phyloP scores from a whole-genome alignment of 92 coral and sea anemone genomes.

The Umimayanthus chanpuru region DNA sequence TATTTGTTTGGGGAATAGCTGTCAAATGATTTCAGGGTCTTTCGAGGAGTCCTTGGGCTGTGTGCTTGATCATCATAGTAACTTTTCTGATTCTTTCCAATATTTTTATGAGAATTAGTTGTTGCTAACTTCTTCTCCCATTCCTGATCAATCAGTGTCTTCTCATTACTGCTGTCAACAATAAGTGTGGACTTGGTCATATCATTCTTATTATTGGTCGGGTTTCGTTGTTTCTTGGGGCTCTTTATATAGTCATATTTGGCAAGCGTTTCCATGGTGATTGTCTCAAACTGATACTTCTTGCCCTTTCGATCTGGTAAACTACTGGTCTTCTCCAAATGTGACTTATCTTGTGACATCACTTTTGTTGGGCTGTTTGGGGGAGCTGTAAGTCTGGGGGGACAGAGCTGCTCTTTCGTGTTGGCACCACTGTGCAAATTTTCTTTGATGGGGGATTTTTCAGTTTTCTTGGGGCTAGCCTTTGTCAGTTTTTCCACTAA shows the following conservation, averaged over 20 bases:
- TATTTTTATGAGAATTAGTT: not conserved
- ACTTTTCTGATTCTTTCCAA: not conserved
- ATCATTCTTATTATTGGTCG: not conserved
- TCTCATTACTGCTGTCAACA: slow-evolving; percentile 3
- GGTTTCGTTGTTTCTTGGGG: slow-evolving; percentile 63
- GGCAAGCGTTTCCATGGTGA: slow-evolving; percentile 86
- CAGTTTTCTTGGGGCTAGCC: slow-evolving; percentile 64
- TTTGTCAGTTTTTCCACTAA: slow-evolving; percentile 77
- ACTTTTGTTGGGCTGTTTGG: slow-evolving; percentile 30
- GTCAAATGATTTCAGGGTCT: not conserved
- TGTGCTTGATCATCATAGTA: not conserved
- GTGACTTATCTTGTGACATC: not conserved
- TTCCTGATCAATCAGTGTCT: slow-evolving; percentile 26
- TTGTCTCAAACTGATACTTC: slow-evolving; percentile 86
- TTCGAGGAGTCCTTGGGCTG: slow-evolving; percentile 18
- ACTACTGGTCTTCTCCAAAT: slow-evolving; percentile 14
- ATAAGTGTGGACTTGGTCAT: not conserved
- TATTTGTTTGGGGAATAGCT: not conserved
- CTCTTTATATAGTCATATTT: slow-evolving; percentile 89
- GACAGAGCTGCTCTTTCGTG: slow-evolving; percentile 5
- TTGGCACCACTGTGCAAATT: slow-evolving; percentile 21
- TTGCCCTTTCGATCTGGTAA: slow-evolving; percentile 26
- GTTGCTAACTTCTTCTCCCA: slow-evolving; percentile 28
- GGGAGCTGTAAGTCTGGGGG: slow-evolving; percentile 4
- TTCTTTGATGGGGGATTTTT: slow-evolving; percentile 38